Base-by-base conservation (phyloP, 2,797 vertebrate species). In the Molossus molossus region DNA sequence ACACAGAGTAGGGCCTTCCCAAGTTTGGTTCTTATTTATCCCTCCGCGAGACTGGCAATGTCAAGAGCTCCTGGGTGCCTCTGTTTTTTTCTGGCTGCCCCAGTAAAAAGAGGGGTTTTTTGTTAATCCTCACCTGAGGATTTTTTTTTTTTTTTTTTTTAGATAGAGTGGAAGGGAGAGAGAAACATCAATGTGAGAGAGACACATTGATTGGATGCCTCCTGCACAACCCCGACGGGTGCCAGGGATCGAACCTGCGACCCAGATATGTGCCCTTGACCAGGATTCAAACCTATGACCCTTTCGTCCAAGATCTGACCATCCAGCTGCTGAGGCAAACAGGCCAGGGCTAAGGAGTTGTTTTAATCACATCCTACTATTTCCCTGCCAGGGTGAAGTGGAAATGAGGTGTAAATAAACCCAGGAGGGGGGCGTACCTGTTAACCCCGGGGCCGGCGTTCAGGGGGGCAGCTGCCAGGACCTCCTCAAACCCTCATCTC, bases 361-460 rank as follows among this genome's bases (percentile, higher is more conserved):
- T 48, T 94, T 85, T 37, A 21, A 93, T 69, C 62, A 67, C 75
- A 85, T 84, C 3, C 79, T 62, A 0, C 40, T 75, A 65, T 33
- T 82, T 40, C 25, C 70, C 88, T 55, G 23, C 20, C 11, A 0
- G 33, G 27, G 33, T 8, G n/a, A 65, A 4, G 21, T 3, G 5
- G 90, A 64, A 72, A 87, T 85, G 29, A 58, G 37, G 57, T 53
- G 87, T 55, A 64, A 89, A 92, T 90, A 81, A 95, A 70, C 21
- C 64, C 27, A 3, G 21, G 70, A 75, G 69, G 33, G 10, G 95
- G 95, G 84, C 21, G 1, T 0, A 0, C 64, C 89, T 37, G 15
- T 94, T 91, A 96, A 94, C 65, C 1, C 6, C 1, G 58, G 17
- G 72, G 27, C 70, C 82, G 94, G 92, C 27, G 92, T 93, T 84